Evolutionary conservation across 2,113 vertebrate genomes (phyloP).

Genomic region (Pandion haliaetus): DNA sequence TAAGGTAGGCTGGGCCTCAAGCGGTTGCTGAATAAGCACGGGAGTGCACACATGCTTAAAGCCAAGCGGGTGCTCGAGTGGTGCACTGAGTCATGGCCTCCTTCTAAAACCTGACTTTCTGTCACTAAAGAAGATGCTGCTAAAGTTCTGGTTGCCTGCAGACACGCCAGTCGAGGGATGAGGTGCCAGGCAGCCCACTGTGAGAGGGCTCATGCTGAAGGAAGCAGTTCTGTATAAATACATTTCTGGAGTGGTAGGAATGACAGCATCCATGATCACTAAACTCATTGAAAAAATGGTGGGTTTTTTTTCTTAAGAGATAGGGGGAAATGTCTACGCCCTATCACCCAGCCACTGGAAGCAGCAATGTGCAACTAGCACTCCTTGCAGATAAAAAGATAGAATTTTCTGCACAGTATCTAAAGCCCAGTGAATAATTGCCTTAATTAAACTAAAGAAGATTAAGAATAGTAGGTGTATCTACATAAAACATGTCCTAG

Average conservation of each 20-base stretch:
- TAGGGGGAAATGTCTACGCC: neutral
- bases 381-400: neutral
- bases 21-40: neutral
- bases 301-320: neutral
- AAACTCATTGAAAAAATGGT: neutral
- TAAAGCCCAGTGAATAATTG: neutral
- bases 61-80: neutral
- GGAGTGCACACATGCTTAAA: neutral
- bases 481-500: neutral
- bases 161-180: rapidly evolving
- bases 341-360: neutral
- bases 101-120: neutral
- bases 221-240: neutral
- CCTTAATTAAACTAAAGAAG: neutral
- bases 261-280: neutral
- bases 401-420: neutral
- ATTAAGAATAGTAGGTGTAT: neutral
- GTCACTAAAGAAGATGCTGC: neutral
- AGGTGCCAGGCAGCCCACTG: neutral
- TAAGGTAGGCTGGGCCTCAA: neutral
- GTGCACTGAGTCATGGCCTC: neutral
- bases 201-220: neutral
- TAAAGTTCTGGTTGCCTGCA: neutral
- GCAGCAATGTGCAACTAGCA: neutral
- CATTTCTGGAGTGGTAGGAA: neutral